Evolutionary conservation across 2,888 invertebrate genomes (phyloP), one percentile per base, ranked within the genome.

Genomic region (Hipparchia semele): DNA sequence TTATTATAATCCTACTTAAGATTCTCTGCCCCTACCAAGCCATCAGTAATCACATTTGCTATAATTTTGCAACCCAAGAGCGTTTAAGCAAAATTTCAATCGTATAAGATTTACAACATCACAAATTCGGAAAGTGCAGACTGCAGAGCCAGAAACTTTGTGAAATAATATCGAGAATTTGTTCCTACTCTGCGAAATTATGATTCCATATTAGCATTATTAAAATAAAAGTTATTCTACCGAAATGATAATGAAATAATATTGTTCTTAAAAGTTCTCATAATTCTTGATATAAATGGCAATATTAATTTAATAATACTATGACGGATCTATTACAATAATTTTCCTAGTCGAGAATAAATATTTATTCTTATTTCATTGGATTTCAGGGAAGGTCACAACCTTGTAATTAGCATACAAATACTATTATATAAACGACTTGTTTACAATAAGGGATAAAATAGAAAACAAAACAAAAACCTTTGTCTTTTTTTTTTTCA

Each of bases 91-190:
- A 53, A 53, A 33, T 65, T 65, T 51, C 65, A 53, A 53, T 13
- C 46, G 9, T 13, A 13, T 49, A 62, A 13, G 62, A 65, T 53
- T 65, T 65, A 53, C 12, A 53, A 33, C 65, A 65, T 23, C 10
- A 33, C 23, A 53, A 51, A 53, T 2, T 33, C 33, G 53, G 39
- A 65, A 6, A 65, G 33, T 53, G 53, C 65, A 65, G 53, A 65
- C n/a, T 53, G 53, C 65, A 65, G 53, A 65, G 33, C 12, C 53
- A 12, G 53, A 64, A 51, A 51, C 7, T 65, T 39, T 53, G 51
- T 65, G 51, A 65, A 65, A 53, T 65, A 65, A 51, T 12, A 39
- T 33, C 51, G 23, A 33, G 33, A 65, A 39, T 39, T 65, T 33
- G 53, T 33, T 65, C 65, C 65, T 33, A 65, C 53, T 65, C 33